Base-by-base conservation (phyloP, 2,888 invertebrate genomes). In the Sinhomidia bicolor region DNA sequence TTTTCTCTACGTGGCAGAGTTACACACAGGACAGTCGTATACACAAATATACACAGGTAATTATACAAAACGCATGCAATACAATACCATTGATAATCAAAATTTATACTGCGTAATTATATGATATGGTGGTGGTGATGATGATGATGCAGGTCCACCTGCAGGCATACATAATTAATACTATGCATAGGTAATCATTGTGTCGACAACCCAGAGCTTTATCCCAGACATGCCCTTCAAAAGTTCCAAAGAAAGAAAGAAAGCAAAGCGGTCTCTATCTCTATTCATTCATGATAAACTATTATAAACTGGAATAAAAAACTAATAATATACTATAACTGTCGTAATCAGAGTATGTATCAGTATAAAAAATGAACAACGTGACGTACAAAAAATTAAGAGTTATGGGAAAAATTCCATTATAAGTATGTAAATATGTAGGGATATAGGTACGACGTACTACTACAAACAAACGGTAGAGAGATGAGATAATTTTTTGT, bases 181-280 rank as follows among this genome's bases (percentile, higher is more conserved):
- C 41, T n/a, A 17, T 54, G 54, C 17, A 54, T 54, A 54, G 6
- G 6, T 23, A 10, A 60, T 60, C 26, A 68, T 68, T 68, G 68
- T 68, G 68, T 36, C 68, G 17, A 68, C 36, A 68, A 68, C 68
- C 68, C 68, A 68, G 68, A 68, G 68, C 68, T 68, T 68, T 36
- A 68, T 68, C 68, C 68, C 36, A 68, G 32, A 68, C n/a, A n/a
- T 17, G 41, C 68, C 68, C 68, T 68, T 68, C 36, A 36, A 32
- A 68, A 32, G 41, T 6, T 5, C n/a, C 32, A 0, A 62, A 62
- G 32, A 62, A 62, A 62, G 41, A 41, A 68, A 9, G 17, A 14
- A 68, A 41, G 60, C 60, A 68, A 68, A 36, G 17, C 68, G 68
- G 68, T 68, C 68, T 68, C 68, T 68, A n/a, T 32, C 36, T 68